Base-by-base conservation (phyloP, 1,140 invertebrate species). In the Drosophila kohkoa region DNA sequence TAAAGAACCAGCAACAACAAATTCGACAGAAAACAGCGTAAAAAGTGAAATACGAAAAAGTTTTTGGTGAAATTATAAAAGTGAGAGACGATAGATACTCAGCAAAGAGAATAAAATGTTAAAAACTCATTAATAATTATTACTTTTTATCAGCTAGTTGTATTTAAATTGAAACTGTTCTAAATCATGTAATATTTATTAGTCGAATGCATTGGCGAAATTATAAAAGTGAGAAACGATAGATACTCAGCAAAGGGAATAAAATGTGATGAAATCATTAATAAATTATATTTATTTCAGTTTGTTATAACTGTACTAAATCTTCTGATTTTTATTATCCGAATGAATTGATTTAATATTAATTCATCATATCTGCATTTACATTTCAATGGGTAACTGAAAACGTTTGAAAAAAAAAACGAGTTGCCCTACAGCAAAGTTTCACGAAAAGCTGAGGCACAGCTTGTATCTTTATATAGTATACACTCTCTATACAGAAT, bases 21-120 rank as follows among this genome's bases (percentile, higher is more conserved):
- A 75, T 81, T 86, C 75, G 82, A 86, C 82, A 78, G 59, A 38
- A 49, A 65, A 69, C 64, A 54, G 68, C 43, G 60, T 57, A 63
- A 69, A 79, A 68, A 41, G 45, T 20, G 45, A 35, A 15, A 35
- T 15, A 55, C n/a, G 15, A 48, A 64, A 69, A 32, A 16, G n/a
- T 43, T 43, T 13, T 43, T 5, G 11, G 55, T 25, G 4, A 25
- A 55, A 67, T 35, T 20, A 15, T 6, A 52, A 59, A 30, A 32
- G 28, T 30, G 5, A 7, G 16, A 13, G 11, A 63, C 54, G 68
- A 2, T 1, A 58, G 8, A 57, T 62, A 69, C 65, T 57, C 20
- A 11, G 11, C 15, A 73, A 20, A 38, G 10, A 2, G 10, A 38
- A 38, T 38, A 3, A 2, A 38, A 32, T 32, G 32, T 8, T 1